A percentile compares a stretch with the other conserved stretches of the same genome.
Evolutionary conservation across 2,888 invertebrate species (phyloP).

Genomic region (Thera obeliscata): DNA sequence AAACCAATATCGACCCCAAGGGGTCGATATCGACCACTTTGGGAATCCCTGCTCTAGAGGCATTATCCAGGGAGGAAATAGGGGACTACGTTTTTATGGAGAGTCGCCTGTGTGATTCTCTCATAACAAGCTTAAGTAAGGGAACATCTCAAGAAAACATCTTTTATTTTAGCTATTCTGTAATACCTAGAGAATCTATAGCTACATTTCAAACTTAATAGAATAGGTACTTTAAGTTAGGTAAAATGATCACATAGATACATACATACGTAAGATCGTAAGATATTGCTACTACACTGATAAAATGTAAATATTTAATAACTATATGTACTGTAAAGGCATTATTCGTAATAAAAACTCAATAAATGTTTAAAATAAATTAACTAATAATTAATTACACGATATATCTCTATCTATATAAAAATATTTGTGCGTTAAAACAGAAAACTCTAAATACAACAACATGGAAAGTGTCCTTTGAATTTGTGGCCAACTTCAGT

Average conservation of each 20-base stretch:
- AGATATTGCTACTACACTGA: slow-evolving; percentile 4
- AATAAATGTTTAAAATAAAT: slow-evolving; percentile 1
- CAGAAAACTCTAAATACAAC: slow-evolving; percentile 21
- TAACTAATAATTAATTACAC: slow-evolving; percentile 17
- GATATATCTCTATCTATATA: slow-evolving; percentile 8
- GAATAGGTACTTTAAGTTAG: slow-evolving; percentile 5
- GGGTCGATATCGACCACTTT: too few relatives aligned
- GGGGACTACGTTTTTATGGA: too few relatives aligned
- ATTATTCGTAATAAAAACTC: slow-evolving; percentile 9
- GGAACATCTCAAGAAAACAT: slow-evolving; percentile 32
- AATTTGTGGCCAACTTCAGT: too few relatives aligned
- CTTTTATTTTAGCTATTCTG: slow-evolving; percentile 3
- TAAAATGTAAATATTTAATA: slow-evolving; percentile 10
- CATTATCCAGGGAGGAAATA: too few relatives aligned
- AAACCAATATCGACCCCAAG: too few relatives aligned
- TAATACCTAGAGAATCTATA: slow-evolving; percentile 1
- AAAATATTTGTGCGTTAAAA: slow-evolving; percentile 39
- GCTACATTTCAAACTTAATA: slow-evolving; percentile 11
- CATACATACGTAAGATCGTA: neutral
- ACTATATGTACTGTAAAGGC: slow-evolving; percentile 7
- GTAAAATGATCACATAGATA: slow-evolving; percentile 5
- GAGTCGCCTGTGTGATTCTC: too few relatives aligned
- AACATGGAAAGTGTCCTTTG: slow-evolving; percentile 1
- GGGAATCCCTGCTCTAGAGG: too few relatives aligned
- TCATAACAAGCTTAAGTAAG: slow-evolving; percentile 19